Evolutionary conservation across 2,113 vertebrate species (phyloP).

Genomic region (Orientallactaga bullata): DNA sequence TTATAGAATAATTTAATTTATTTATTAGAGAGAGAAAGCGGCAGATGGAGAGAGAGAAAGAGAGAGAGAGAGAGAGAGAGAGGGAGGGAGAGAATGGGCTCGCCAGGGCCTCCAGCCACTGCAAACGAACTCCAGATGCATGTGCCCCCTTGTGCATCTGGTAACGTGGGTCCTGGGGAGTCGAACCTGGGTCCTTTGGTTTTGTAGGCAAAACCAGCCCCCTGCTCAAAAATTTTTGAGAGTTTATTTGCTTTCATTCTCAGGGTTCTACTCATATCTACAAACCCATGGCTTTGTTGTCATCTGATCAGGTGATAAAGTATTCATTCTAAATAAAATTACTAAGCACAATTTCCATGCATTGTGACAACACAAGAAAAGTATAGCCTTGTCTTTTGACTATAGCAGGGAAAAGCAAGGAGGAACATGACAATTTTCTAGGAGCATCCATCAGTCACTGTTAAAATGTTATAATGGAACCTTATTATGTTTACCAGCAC

Average conservation of each 20-base stretch:
- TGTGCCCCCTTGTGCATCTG: too few relatives aligned
- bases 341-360: neutral
- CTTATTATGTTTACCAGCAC: neutral
- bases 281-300: neutral
- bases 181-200: too few relatives aligned
- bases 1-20: too few relatives aligned
- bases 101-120: too few relatives aligned
- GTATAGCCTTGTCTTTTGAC: neutral
- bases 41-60: too few relatives aligned
- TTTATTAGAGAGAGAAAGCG: too few relatives aligned
- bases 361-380: neutral
- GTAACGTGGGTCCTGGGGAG: too few relatives aligned
- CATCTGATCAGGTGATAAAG: neutral
- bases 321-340: slow-evolving; percentile 2
- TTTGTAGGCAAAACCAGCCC: too few relatives aligned
- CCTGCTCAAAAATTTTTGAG: neutral
- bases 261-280: neutral
- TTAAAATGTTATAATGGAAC: neutral
- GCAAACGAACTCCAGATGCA: too few relatives aligned
- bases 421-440: neutral
- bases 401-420: neutral
- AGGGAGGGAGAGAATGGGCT: too few relatives aligned
- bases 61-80: too few relatives aligned
- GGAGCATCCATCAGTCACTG: neutral
- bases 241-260: neutral